phyloP scores from a whole-genome alignment of 2,113 vertebrate genomes.

The Syngnathoides biaculeatus region DNA sequence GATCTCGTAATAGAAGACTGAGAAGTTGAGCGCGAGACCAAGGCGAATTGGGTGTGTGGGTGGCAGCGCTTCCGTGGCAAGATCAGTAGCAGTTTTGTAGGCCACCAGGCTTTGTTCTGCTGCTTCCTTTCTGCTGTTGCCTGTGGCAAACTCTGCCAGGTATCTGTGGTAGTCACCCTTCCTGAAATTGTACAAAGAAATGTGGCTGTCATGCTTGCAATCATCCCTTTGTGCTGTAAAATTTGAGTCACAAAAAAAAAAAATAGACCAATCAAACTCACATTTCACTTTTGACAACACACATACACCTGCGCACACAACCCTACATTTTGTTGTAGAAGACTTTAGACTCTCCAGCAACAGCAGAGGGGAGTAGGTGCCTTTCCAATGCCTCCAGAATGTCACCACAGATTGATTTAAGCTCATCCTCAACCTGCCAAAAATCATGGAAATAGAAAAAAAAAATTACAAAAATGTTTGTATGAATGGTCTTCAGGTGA shows the following conservation, averaged over 20 bases:
- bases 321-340: slow-evolving; percentile 99
- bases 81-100: slow-evolving; percentile 95
- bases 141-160: slow-evolving; percentile 97
- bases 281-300: background rate
- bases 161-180: slow-evolving; percentile 99
- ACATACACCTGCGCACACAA: background rate
- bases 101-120: slow-evolving; percentile 98
- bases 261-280: background rate
- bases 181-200: slow-evolving; percentile 68
- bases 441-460: slow-evolving; percentile 5
- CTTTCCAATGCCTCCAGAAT: slow-evolving; percentile 98
- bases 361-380: slow-evolving; percentile 96
- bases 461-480: background rate
- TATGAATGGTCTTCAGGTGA: too few species aligned
- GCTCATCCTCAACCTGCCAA: slow-evolving; percentile 90
- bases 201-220: too few species aligned
- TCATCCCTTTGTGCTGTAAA: background rate
- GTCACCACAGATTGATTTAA: slow-evolving; percentile 95
- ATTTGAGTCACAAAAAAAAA: background rate
- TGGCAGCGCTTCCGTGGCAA: slow-evolving; percentile 94
- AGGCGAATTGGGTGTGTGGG: slow-evolving; percentile 97
- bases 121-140: slow-evolving; percentile 97
- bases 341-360: slow-evolving; percentile 96
- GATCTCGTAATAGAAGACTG: slow-evolving; percentile 99
- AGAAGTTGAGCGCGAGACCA: slow-evolving; percentile 98